Conservation (phyloP, 2,113 vertebrate species). For the Phalacrocorax carbo region DNA sequence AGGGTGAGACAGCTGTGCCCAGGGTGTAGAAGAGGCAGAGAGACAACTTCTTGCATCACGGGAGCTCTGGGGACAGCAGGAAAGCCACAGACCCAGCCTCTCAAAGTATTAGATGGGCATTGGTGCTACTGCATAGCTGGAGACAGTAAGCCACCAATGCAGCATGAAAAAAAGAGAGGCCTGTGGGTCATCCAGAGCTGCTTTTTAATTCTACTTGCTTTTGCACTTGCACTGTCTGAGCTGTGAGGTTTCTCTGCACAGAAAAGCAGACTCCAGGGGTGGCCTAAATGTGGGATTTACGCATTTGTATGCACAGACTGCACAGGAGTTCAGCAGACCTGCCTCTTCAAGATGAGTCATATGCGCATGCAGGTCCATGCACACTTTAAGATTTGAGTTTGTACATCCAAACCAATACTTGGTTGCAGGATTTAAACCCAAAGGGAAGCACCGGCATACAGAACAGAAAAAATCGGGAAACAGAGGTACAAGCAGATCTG, state of each 20-base stretch:
- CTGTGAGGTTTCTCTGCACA: not conserved
- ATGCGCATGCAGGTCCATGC: not conserved
- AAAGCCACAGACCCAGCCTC: not conserved
- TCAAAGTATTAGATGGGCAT: not conserved
- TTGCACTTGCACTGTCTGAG: not conserved
- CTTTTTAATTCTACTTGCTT: not conserved
- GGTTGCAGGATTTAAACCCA: not conserved
- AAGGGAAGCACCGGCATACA: not conserved
- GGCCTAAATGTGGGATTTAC: not conserved
- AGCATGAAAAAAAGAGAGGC: not conserved
- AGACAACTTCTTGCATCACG: not conserved
- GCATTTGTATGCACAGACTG: not conserved
- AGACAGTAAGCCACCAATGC: not conserved
- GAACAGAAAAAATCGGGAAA: not conserved
- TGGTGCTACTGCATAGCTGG: not conserved
- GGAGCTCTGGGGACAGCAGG: not conserved
- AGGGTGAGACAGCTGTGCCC: not conserved
- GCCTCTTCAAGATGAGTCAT: not conserved
- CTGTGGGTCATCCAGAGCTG: not conserved
- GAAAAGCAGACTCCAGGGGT: not conserved
- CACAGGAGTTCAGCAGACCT: not conserved
- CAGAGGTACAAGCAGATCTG: not conserved
- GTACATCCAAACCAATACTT: not conserved
- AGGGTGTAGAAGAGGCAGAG: not conserved
- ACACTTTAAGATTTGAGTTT: not conserved